Conservation (phyloP, 1,140 invertebrate species). For the Parasteatoda tepidariorum region DNA sequence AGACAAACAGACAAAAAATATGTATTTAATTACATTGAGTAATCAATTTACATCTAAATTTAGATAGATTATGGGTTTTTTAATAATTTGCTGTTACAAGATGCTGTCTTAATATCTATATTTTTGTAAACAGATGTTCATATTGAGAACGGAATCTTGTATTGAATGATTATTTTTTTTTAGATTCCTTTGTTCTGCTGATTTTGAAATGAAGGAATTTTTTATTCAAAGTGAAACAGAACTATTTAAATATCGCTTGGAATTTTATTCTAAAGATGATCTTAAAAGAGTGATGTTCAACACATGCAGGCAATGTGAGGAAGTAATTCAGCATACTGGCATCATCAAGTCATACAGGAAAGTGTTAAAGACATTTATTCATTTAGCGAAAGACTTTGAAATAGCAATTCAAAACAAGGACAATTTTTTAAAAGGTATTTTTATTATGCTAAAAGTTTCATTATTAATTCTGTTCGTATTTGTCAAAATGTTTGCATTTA, state of each 20-base stretch:
- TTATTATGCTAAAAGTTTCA: no score
- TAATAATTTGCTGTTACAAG: no score
- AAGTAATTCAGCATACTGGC: neutral
- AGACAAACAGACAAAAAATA: no score
- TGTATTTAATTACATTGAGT: no score
- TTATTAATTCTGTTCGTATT: no score
- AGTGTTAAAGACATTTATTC: neutral
- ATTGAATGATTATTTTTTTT: neutral
- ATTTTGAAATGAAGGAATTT: neutral
- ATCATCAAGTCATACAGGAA: neutral
- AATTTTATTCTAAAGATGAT: neutral
- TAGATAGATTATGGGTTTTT: no score
- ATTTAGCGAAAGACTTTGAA: neutral
- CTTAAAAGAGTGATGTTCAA: neutral
- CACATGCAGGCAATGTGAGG: neutral
- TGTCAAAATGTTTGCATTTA: no score
- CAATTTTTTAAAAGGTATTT: neutral
- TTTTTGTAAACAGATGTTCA: no score
- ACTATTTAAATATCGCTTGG: neutral
- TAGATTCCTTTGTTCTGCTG: neutral
- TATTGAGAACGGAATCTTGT: no score
- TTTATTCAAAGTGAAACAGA: slow-evolving; percentile 24
- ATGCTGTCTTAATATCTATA: no score
- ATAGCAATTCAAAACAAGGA: neutral
- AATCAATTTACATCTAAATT: no score